A percentile compares a stretch with the other conserved stretches of the same genome.
phyloP scores from a whole-genome alignment of 2,888 invertebrate species.

The Beris morrisii region DNA sequence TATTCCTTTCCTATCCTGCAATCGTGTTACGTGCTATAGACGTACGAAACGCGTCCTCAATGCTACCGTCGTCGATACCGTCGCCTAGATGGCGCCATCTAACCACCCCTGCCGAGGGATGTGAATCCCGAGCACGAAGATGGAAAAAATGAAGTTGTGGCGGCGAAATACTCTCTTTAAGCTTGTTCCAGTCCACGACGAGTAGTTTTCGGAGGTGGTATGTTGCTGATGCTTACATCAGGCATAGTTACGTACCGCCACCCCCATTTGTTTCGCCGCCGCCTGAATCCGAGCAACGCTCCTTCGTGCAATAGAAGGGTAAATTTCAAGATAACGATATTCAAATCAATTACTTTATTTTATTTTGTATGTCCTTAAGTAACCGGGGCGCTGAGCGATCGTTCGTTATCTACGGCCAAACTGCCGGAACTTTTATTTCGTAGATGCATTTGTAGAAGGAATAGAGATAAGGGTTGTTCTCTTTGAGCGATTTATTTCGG shows the following conservation, averaged over 20 bases:
- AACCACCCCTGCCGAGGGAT: slow-evolving; percentile 42
- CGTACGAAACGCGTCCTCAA: slow-evolving; percentile 7
- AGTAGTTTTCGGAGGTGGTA: too few species aligned
- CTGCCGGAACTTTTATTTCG: neutral
- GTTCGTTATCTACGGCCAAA: slow-evolving; percentile 11
- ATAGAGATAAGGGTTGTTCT: slow-evolving; percentile 24
- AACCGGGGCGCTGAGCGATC: neutral
- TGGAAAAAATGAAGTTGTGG: slow-evolving; percentile 16
- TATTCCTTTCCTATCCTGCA: slow-evolving; percentile 15
- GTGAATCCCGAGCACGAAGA: slow-evolving; percentile 12
- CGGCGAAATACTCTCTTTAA: slow-evolving; percentile 9
- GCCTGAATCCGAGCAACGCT: too few species aligned
- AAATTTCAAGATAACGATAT: slow-evolving; percentile 33
- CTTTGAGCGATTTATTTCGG: slow-evolving; percentile 26
- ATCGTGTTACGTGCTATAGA: slow-evolving; percentile 19
- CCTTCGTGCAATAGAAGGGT: slow-evolving; percentile 15
- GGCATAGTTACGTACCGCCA: too few species aligned
- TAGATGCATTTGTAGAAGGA: slow-evolving; percentile 14
- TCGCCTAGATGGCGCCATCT: slow-evolving; percentile 56
- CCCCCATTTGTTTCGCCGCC: too few species aligned
- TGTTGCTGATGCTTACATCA: too few species aligned
- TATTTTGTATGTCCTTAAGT: slow-evolving; percentile 16
- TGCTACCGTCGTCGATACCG: slow-evolving; percentile 37
- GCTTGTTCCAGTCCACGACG: neutral
- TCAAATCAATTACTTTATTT: slow-evolving; percentile 39